Conservation (phyloP, 2,113 vertebrate species). For the Nothoprocta pentlandii region DNA sequence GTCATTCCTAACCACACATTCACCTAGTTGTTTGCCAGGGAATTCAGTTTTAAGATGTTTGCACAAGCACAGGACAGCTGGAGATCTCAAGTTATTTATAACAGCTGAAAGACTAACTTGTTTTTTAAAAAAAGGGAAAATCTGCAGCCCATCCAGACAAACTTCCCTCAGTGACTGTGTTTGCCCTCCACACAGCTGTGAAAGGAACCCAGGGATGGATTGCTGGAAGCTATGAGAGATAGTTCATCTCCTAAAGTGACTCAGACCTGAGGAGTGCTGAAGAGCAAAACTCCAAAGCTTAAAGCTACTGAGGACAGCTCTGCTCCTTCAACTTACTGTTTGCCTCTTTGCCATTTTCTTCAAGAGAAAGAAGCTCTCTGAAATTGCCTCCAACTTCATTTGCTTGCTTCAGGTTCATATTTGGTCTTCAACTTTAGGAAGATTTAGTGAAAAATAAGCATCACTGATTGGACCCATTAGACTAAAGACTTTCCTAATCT, state of each 20-base stretch:
- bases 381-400: background rate
- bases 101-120: background rate
- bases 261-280: background rate
- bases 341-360: background rate
- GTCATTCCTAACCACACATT: background rate
- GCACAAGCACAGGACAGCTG: conserved; percentile 33
- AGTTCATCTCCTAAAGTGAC: background rate
- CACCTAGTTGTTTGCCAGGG: conserved; percentile 28
- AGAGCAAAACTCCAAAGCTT: background rate
- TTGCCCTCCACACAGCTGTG: background rate
- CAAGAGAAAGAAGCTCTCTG: background rate
- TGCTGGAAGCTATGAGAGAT: background rate
- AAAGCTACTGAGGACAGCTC: background rate
- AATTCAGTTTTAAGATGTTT: conserved; percentile 47
- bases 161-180: background rate
- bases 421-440: background rate
- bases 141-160: background rate
- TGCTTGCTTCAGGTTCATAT: background rate
- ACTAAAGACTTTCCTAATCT: too few species aligned
- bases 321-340: background rate
- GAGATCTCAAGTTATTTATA: conserved; percentile 20
- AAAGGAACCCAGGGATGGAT: background rate
- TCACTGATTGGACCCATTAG: background rate
- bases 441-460: background rate
- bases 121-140: background rate